Evolutionary conservation across 1,140 invertebrate genomes (phyloP), one percentile per base, ranked within the genome.

Genomic region (Neodiprion virginianus): DNA sequence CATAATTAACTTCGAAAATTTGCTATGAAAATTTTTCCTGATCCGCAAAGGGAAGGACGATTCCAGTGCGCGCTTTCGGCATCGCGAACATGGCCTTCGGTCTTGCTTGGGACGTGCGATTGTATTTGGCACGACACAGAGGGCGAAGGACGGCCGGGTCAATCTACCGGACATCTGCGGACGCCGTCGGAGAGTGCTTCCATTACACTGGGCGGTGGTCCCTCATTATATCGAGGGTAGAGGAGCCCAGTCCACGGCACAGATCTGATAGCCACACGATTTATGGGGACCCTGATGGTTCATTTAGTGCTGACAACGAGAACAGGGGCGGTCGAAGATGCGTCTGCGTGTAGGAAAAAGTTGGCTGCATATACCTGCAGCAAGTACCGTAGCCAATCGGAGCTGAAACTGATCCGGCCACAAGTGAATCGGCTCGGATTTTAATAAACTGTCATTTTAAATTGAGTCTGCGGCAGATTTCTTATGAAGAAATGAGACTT

Each of bases 281-380:
- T 84, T 83, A 84, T 84, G 78, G 80, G 73, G 81, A 74, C 77
- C 77, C 82, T 84, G 83, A 84, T 84, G 80, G 81, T 84, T 82
- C 82, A 84, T 84, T 84, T 83, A 83, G 80, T 80, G 78, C 76
- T 82, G 81, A 84, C 83, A 81, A 69, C 75, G 75, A 76, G 76
- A 74, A 78, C 70, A 71, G 48, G 48, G 23, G 70, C 48, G 70
- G 48, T 23, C 70, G 7, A 23, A 14, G 70, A 48, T 48, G 70
- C 48, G 70, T 71, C 28, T 50, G 40, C 71, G 74, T 67, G 48
- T 9, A 67, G 53, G 53, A 14, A 61, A 40, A 40, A 40, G 28
- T 40, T 40, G 28, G 28, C 28, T 40, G 28, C 28, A 40, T 40
- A 40, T 40, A 4, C 28, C 28, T 40, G 28, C 28, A 40, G 5